Evolutionary conservation across 2,888 invertebrate genomes (phyloP).

Genomic region (Polydesmus complanatus): DNA sequence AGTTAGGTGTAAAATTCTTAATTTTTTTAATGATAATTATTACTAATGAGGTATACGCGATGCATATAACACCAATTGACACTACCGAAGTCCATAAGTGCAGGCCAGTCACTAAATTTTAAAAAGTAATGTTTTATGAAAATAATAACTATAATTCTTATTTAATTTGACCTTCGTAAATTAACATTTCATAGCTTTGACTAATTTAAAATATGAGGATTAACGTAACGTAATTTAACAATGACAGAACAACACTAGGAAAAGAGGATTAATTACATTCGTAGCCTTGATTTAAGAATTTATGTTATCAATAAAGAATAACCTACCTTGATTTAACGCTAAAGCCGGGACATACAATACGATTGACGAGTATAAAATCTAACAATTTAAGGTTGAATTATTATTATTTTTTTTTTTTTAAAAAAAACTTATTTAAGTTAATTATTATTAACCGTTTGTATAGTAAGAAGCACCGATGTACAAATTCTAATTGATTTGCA

Average conservation of each 20-base stretch:
- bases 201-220: no score
- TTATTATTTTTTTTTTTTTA: neutral
- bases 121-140: neutral
- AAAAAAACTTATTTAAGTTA: neutral
- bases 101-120: conserved; percentile 1
- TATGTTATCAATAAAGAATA: no score
- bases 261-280: no score
- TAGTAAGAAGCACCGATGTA: conserved; percentile 1
- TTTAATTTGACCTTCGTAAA: no score
- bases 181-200: no score
- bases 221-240: no score
- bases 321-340: conserved; percentile 10
- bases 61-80: neutral
- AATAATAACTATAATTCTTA: no score
- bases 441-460: neutral
- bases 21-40: neutral
- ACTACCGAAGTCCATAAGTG: conserved; percentile 5
- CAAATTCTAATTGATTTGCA: conserved; percentile 1
- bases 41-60: conserved; percentile 6
- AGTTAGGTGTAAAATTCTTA: neutral
- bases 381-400: neutral
- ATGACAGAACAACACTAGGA: no score
- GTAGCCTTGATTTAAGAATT: no score
- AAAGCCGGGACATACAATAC: conserved; percentile 10
- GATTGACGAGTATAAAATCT: conserved; percentile 11